Evolutionary conservation across 1,140 invertebrate genomes (phyloP).

Genomic region (Panagrolaimus sp.): DNA sequence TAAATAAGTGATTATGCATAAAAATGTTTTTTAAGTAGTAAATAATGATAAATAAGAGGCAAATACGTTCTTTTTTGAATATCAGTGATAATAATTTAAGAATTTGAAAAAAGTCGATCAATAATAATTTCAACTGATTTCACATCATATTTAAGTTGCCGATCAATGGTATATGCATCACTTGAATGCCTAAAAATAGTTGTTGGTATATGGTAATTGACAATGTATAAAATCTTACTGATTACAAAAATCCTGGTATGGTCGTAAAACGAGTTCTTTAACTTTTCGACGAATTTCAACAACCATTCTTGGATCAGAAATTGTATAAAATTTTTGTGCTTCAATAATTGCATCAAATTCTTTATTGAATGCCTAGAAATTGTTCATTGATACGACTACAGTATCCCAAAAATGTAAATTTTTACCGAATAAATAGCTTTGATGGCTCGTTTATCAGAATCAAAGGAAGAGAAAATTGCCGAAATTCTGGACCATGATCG

Average conservation of each 20-base stretch:
- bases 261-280: slow-evolving; percentile 40
- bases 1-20: too few species aligned
- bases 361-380: slow-evolving; percentile 43
- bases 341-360: slow-evolving; percentile 46
- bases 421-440: slow-evolving; percentile 20
- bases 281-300: slow-evolving; percentile 33
- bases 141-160: slow-evolving; percentile 44
- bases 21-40: too few species aligned
- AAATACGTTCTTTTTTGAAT: too few species aligned
- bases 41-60: too few species aligned
- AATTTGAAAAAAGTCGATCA: slow-evolving; percentile 33
- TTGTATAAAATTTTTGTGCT: slow-evolving; percentile 40
- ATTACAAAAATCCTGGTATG: slow-evolving; percentile 41
- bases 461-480: not conserved
- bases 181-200: slow-evolving; percentile 23
- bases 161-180: slow-evolving; percentile 31
- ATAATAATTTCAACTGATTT: slow-evolving; percentile 47
- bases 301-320: slow-evolving; percentile 32
- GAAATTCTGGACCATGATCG: not conserved
- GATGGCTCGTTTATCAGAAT: slow-evolving; percentile 16
- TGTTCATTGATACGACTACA: not conserved
- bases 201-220: too few species aligned
- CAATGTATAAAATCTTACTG: slow-evolving; percentile 29
- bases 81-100: too few species aligned
- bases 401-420: not conserved